Percentiles rank a stretch among this genome's conserved stretches.
These are phyloP conservation scores for Actenoides lindsayi DNA, from an alignment of 2,113 vertebrate species.

Conservation along the genomic window DNA sequence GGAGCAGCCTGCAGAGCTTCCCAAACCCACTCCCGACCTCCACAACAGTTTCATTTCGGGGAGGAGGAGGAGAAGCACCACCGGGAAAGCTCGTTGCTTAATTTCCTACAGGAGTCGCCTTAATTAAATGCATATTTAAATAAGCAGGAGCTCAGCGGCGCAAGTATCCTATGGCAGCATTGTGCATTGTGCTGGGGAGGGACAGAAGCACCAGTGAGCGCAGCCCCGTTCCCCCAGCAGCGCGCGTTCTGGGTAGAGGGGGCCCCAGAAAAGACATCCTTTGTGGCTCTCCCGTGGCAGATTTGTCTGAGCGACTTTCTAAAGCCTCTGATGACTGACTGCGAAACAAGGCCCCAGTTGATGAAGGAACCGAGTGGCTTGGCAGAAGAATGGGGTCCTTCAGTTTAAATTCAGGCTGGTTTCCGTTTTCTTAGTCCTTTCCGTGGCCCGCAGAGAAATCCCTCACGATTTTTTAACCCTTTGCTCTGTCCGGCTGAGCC, in stretches of 20 bases:
- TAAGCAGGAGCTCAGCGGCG: neutral
- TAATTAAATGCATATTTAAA: conserved; percentile 49
- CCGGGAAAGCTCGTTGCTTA: neutral
- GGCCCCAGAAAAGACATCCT: conserved; percentile 30
- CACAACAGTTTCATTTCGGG: neutral
- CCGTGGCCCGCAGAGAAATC: neutral
- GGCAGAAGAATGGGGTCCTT: conserved; percentile 58
- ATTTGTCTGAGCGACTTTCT: neutral
- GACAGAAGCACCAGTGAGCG: conserved; percentile 49
- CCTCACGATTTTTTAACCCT: conserved; percentile 9
- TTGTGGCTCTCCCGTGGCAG: conserved; percentile 24
- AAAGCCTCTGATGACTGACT: conserved; percentile 35
- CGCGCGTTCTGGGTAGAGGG: neutral
- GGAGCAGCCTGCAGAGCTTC: neutral
- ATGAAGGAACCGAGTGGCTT: conserved; percentile 24
- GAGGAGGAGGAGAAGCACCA: neutral
- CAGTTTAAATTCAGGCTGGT: conserved; percentile 58
- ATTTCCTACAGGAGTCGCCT: neutral
- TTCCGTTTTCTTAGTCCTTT: conserved; percentile 43
- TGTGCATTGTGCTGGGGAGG: conserved; percentile 23
- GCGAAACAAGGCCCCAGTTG: conserved; percentile 62
- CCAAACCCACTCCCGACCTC: neutral
- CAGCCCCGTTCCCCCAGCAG: neutral
- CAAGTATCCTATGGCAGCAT: conserved; percentile 36
- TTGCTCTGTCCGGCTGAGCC: neutral